Conservation (phyloP, 2,797 vertebrate species). For the Oreochromis mossambicus region DNA sequence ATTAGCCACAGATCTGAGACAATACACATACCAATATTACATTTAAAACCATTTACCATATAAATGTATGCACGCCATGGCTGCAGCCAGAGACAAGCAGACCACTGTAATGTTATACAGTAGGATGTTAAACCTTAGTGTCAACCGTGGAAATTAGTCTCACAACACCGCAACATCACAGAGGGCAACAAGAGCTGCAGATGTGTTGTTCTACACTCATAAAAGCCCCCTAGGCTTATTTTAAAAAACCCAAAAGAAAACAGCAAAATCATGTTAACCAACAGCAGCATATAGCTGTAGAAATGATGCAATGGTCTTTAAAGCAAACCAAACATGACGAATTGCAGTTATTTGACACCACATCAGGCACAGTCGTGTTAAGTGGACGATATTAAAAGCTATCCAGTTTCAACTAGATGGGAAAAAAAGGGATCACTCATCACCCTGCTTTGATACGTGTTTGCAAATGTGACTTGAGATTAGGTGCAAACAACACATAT, state of each 20-base stretch:
- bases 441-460: not conserved
- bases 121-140: not conserved
- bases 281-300: not conserved
- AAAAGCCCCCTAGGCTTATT: not conserved
- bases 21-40: not conserved
- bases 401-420: not conserved
- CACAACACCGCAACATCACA: not conserved
- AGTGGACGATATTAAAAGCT: not conserved
- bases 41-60: not conserved
- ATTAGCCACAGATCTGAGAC: not conserved
- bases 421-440: not conserved
- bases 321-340: not conserved
- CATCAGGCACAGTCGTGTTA: not conserved
- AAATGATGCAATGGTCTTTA: not conserved
- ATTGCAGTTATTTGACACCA: not conserved
- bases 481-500: slow-evolving; percentile 15
- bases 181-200: not conserved
- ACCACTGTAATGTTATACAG: not conserved
- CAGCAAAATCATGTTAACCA: not conserved
- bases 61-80: not conserved
- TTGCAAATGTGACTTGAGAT: slow-evolving; percentile 1
- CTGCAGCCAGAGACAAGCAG: not conserved
- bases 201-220: not conserved
- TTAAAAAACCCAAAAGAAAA: not conserved
- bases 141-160: not conserved